These are phyloP conservation scores for Hydroisotoma schaefferi DNA, from an alignment of 2,888 invertebrate species.

Conservation along the genomic window DNA sequence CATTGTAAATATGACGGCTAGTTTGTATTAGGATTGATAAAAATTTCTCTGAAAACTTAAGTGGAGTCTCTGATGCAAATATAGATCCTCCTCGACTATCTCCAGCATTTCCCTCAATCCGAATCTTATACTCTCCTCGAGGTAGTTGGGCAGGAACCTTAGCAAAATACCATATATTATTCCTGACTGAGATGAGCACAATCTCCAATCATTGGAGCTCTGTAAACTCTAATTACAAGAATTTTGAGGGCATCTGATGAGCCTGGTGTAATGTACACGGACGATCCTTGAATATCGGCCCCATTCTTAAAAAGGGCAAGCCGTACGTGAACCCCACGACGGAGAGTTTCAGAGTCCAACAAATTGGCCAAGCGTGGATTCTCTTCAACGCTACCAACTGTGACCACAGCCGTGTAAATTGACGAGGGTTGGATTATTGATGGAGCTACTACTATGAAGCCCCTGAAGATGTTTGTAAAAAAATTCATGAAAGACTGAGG, in stretches of 20 bases:
- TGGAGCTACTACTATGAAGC: slow-evolving; percentile 56
- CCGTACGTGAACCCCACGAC: slow-evolving; percentile 49
- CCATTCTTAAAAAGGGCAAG: slow-evolving; percentile 55
- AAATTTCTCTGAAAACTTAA: slow-evolving; percentile 55
- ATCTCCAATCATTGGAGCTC: background rate
- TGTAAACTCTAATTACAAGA: slow-evolving; percentile 51
- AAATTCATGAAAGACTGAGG: too few species aligned
- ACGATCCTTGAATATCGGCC: slow-evolving; percentile 53
- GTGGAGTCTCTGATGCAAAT: slow-evolving; percentile 56
- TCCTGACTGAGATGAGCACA: background rate
- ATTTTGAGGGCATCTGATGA: slow-evolving; percentile 54
- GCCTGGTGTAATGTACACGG: slow-evolving; percentile 52
- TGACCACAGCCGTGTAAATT: slow-evolving; percentile 46
- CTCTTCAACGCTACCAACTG: slow-evolving; percentile 31
- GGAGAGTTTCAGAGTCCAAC: slow-evolving; percentile 18
- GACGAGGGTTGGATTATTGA: slow-evolving; percentile 48
- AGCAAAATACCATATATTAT: background rate
- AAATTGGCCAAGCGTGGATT: slow-evolving; percentile 20
- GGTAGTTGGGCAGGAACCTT: slow-evolving; percentile 55
- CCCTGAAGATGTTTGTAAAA: slow-evolving; percentile 64
- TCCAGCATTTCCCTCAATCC: slow-evolving; percentile 55
- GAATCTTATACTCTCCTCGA: slow-evolving; percentile 53
- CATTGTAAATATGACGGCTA: slow-evolving; percentile 57
- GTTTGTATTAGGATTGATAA: slow-evolving; percentile 58
- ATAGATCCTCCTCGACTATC: slow-evolving; percentile 54